Evolutionary conservation across 2,888 invertebrate genomes (phyloP), one percentile per base, ranked within the genome.

Genomic region (Macaria liturata): DNA sequence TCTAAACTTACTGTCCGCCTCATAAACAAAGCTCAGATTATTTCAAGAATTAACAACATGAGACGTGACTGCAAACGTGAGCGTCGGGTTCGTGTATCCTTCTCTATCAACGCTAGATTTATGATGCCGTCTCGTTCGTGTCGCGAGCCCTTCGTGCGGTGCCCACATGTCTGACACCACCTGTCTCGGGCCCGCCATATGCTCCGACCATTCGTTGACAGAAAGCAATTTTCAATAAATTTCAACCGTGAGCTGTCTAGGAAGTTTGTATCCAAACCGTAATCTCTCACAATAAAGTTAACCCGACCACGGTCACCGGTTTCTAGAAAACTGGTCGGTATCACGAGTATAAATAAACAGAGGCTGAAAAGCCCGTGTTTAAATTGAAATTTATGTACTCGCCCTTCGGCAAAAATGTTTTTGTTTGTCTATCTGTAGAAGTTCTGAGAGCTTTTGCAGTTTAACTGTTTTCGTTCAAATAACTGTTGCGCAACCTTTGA

Each of bases 81-180:
- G 68, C 66, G 61, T 65, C 76, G 68, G 73, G 72, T 64, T 70
- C 68, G 67, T 56, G 59, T 64, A 76, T 84, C 81, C 76, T 78
- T 76, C 78, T 84, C 79, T 75, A 69, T 69, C 73, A 66, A 71
- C 71, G 67, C 65, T 70, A 66, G 71, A 72, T 73, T 65, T 66
- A 69, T 74, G 55, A 20, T 62, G 69, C 67, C 65, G 68, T 81
- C 74, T 75, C 74, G 66, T 56, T 79, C 70, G 53, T 70, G 65
- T 75, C 80, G 82, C 84, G 75, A 85, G 86, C 87, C 88, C 86
- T 86, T 83, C 78, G 66, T 51, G 51, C 67, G 78, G 79, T 83
- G 78, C 76, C 85, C 83, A 84, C 77, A 83, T 86, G 88, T 84
- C 83, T 80, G 71, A 74, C 67, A 66, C 74, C 90, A 89, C 84